Evolutionary conservation across 2,797 vertebrate species (phyloP), one percentile per base, ranked within the genome.

Genomic region (Lepus oiostolus): DNA sequence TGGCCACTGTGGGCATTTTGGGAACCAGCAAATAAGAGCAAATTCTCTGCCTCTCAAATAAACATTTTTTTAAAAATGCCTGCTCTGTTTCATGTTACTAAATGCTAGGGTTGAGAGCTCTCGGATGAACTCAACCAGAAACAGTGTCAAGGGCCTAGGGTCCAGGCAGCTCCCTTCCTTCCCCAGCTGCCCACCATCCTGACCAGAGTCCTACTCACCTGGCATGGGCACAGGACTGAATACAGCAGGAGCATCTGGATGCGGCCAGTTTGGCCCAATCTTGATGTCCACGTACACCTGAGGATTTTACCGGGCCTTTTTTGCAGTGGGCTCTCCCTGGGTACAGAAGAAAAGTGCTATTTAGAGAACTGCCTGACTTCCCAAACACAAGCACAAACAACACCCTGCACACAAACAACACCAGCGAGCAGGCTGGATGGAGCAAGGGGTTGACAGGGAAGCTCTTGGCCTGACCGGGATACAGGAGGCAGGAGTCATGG

Each of bases 261-360:
- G 79, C 99, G 98, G 99, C 99, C 0, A 99, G 98, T 63, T 99
- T 99, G 98, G 99, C 35, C 99, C 99, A 0, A 99, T 99, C 98
- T 99, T 99, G 97, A 99, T 99, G 94, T 99, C 99, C 99, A 99
- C 99, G 98, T 99, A 99, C 35, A 99, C 99, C 97, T 99, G 99
- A 14, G 99, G 99, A 97, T 99, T 99, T 2, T 98, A 98, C 92
- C 99, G 97, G 22, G 99, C 98, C 96, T 99, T 99, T 97, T 99
- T 99, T 35, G 98, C 98, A 0, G 99, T 98, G 3, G 99, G 99
- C 89, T 99, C 99, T 0, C 98, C 99, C 99, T 99, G 96, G n/a
- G 47, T 16, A 13, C 83, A 83, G 26, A 76, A 83, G 67, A 95
- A 58, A 88, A 79, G 7, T 4, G 1, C 30, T 52, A 42, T 63